Percentiles rank a stretch among this genome's conserved stretches.
Conservation (phyloP, 1,140 invertebrate genomes). For the Liolophura sinensis region DNA sequence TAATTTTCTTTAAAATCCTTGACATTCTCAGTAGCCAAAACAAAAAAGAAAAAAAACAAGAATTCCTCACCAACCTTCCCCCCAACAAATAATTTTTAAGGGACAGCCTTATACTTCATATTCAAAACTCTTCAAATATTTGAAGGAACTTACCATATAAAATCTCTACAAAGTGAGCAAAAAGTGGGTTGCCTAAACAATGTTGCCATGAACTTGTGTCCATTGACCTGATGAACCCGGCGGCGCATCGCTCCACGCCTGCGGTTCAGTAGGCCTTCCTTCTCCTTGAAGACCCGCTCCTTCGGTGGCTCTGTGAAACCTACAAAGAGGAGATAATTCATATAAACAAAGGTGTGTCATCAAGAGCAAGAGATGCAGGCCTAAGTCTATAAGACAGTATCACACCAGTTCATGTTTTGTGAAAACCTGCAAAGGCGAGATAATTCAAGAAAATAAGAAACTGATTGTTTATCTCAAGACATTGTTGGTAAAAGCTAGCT, state of each 20-base stretch:
- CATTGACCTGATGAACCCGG: conserved; percentile 92
- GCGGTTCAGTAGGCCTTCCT: conserved; percentile 84
- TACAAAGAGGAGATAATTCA: background rate
- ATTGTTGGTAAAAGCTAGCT: too few relatives aligned
- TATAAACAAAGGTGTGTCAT: too few relatives aligned
- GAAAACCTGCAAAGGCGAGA: too few relatives aligned
- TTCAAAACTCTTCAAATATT: background rate
- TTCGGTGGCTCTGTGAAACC: conserved; percentile 43
- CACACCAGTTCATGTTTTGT: too few relatives aligned
- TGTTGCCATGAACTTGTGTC: conserved; percentile 99
- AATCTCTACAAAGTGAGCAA: conserved; percentile 96
- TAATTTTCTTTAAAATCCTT: background rate
- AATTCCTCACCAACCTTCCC: background rate
- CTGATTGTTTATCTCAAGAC: too few relatives aligned
- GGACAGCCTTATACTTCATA: too few relatives aligned
- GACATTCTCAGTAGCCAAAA: background rate
- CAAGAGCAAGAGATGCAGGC: background rate
- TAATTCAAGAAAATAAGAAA: too few relatives aligned
- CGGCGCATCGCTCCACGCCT: conserved; percentile 92
- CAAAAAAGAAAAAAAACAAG: background rate
- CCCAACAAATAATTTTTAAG: too few relatives aligned
- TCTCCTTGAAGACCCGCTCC: conserved; percentile 67
- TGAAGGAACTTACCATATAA: conserved; percentile 80
- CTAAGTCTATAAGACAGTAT: background rate
- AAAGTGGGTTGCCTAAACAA: conserved; percentile 98